phyloP scores from a whole-genome alignment of 30 jellyfish, hydroid and myxozoan genomes.

The Pelagia noctiluca region DNA sequence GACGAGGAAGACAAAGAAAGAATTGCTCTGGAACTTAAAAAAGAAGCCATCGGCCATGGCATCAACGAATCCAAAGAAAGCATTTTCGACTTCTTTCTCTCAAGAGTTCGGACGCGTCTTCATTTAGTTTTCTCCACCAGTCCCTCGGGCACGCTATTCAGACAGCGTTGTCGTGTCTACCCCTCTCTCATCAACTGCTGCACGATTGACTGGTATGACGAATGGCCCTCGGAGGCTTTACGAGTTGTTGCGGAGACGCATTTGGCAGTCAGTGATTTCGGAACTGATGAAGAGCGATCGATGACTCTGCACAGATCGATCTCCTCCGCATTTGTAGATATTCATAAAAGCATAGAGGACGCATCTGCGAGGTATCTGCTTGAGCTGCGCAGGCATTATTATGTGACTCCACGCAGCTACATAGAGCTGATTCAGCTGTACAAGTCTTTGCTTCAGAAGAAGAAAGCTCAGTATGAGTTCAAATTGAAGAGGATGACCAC shows the following conservation, averaged over 20 bases:
- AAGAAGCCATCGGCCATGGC: constrained; percentile 70
- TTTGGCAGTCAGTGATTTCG: constrained; percentile 24
- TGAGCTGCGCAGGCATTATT: constrained; percentile 70
- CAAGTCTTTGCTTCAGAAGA: constrained; percentile 40
- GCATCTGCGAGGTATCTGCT: constrained; percentile 58
- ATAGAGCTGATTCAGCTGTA: constrained; percentile 69
- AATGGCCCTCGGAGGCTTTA: constrained; percentile 89
- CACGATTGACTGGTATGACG: constrained; percentile 85
- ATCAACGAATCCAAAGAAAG: constrained; percentile 68
- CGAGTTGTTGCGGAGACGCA: constrained; percentile 78
- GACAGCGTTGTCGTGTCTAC: constrained; percentile 83
- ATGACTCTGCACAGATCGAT: constrained; percentile 27
- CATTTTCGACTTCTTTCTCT: constrained; percentile 68
- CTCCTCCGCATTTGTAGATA: constrained; percentile 50
- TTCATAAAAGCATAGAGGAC: constrained; percentile 56
- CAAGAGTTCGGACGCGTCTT: constrained; percentile 73
- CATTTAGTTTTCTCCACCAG: constrained; percentile 87
- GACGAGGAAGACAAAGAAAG: constrained; percentile 87
- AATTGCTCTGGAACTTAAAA: constrained; percentile 62
- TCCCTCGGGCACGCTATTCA: constrained; percentile 83
- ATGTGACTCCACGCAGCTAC: constrained; percentile 83
- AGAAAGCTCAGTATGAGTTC: constrained; percentile 44
- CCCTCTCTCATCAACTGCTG: constrained; percentile 76
- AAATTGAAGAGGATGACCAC: constrained; percentile 58
- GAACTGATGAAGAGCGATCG: constrained; percentile 27